Conservation (phyloP, 1,140 invertebrate genomes). For the Eulimnadia texana region DNA sequence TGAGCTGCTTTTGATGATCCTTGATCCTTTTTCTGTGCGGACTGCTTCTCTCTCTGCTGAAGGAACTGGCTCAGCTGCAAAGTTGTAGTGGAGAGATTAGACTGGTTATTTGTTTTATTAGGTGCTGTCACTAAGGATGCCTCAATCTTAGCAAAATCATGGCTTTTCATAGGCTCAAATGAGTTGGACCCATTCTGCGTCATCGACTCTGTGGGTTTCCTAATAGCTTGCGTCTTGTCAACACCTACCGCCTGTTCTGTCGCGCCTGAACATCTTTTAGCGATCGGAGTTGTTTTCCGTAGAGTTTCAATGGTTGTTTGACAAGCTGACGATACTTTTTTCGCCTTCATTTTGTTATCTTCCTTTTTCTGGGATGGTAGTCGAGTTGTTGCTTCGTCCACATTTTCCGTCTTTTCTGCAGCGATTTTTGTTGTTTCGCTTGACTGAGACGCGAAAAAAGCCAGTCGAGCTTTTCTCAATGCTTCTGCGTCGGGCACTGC, state of each 20-base stretch:
- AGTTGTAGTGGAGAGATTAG: background rate
- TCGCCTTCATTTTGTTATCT: background rate
- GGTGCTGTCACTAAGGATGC: background rate
- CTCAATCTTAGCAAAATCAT: background rate
- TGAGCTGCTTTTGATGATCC: background rate
- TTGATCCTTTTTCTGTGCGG: background rate
- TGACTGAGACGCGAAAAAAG: constrained; percentile 23
- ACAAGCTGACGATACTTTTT: constrained; percentile 12
- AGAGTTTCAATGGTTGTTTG: constrained; percentile 5
- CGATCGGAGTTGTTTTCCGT: constrained; percentile 4
- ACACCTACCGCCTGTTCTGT: background rate
- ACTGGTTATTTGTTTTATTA: background rate
- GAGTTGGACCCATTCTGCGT: no score
- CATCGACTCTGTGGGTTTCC: background rate
- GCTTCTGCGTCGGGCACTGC: constrained; percentile 24
- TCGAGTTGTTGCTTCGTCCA: background rate
- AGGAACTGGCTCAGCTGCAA: constrained; percentile 7
- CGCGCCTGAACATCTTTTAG: background rate
- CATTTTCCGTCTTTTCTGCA: background rate
- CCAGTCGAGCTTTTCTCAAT: constrained; percentile 27
- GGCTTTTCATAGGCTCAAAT: background rate
- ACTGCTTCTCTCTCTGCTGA: background rate
- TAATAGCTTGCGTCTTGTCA: background rate
- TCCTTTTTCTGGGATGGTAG: background rate
- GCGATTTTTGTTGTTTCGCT: constrained; percentile 15